These are phyloP conservation scores for Tipula vernalis DNA, from an alignment of 2,888 invertebrate genomes.

Conservation along the genomic window DNA sequence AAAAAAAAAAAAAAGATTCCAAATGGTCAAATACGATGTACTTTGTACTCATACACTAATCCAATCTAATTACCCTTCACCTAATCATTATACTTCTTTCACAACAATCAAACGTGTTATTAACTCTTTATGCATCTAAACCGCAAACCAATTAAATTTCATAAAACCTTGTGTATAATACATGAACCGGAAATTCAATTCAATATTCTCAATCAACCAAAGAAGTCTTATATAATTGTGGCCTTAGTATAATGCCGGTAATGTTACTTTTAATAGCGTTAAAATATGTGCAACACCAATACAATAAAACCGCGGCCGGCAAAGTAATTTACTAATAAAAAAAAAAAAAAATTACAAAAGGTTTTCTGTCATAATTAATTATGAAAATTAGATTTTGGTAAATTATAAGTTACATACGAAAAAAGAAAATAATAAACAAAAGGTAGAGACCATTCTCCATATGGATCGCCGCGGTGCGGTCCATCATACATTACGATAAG, in stretches of 20 bases:
- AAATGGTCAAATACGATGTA: neutral
- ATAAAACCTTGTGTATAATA: neutral
- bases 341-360: neutral
- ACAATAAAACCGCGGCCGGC: neutral
- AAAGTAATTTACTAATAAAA: neutral
- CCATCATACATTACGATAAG: neutral
- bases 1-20: no score
- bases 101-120: neutral
- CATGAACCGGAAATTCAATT: conserved; percentile 4
- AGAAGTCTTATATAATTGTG: neutral
- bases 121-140: neutral
- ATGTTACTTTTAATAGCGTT: neutral
- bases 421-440: neutral
- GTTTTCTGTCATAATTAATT: neutral
- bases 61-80: neutral
- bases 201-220: neutral
- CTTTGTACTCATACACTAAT: no score
- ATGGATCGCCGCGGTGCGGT: neutral
- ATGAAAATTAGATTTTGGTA: neutral
- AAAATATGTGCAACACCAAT: neutral
- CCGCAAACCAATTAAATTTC: neutral
- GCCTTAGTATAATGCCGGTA: neutral
- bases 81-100: neutral
- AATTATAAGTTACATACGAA: neutral
- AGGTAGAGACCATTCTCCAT: neutral